A percentile compares a stretch with the other conserved stretches of the same genome.
Evolutionary conservation across 92 coral and sea anemone genomes (phyloP).

Genomic region (Palythoa caribaeorum): DNA sequence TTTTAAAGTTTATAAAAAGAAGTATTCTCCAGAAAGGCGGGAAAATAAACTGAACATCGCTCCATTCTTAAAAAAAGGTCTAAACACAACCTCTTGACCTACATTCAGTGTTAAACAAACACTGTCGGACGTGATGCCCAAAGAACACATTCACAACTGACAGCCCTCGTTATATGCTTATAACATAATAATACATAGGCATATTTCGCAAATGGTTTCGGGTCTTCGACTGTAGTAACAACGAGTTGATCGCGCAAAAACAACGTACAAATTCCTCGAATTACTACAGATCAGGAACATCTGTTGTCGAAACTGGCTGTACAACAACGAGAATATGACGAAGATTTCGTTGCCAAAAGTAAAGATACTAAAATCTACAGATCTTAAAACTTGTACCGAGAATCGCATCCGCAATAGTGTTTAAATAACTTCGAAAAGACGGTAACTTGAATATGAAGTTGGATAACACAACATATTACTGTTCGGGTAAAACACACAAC

Average conservation of each 20-base stretch:
- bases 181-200: not conserved
- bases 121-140: not conserved
- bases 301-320: not conserved
- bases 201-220: not conserved
- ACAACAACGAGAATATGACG: not conserved
- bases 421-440: not conserved
- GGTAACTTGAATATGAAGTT: too few relatives aligned
- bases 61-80: not conserved
- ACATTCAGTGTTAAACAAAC: not conserved
- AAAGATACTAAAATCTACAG: not conserved
- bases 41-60: not conserved
- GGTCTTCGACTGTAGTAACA: not conserved
- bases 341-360: not conserved
- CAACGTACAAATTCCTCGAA: slow-evolving; percentile 19
- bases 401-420: not conserved
- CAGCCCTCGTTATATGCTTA: not conserved
- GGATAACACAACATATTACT: too few relatives aligned
- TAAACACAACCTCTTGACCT: slow-evolving; percentile 14
- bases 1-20: not conserved
- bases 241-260: not conserved
- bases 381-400: not conserved
- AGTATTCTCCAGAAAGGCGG: slow-evolving; percentile 1
- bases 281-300: not conserved
- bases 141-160: not conserved
- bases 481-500: not conserved